Evolutionary conservation across 2,113 vertebrate genomes (phyloP).

Genomic region (Brienomyrus brachyistius): DNA sequence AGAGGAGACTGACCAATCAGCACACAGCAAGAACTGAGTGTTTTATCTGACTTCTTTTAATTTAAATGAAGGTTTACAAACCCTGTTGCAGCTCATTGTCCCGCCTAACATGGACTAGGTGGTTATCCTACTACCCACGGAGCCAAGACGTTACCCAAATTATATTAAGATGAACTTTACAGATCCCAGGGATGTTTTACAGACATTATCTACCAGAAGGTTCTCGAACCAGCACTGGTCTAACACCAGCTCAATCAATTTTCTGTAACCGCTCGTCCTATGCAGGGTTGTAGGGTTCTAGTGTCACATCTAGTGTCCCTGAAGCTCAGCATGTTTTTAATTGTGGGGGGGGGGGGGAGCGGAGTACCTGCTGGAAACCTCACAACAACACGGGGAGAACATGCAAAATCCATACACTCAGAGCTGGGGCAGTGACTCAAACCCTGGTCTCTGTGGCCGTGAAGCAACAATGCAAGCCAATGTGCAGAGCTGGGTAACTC

Average conservation of each 20-base stretch:
- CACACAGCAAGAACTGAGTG: too few relatives aligned
- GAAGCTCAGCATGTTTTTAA: background rate
- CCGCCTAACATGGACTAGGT: too few relatives aligned
- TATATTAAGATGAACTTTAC: background rate
- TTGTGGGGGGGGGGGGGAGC: background rate
- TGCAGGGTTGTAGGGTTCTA: background rate
- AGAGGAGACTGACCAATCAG: too few relatives aligned
- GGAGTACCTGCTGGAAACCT: background rate
- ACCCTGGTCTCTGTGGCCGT: background rate
- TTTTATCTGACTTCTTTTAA: too few relatives aligned
- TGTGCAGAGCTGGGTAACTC: too few relatives aligned
- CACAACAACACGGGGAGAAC: background rate
- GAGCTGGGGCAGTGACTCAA: background rate
- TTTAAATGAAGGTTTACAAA: too few relatives aligned
- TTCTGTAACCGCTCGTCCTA: background rate
- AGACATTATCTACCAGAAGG: background rate
- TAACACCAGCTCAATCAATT: background rate
- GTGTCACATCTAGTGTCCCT: background rate
- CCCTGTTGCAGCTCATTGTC: too few relatives aligned
- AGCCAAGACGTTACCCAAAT: background rate
- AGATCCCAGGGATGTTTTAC: background rate
- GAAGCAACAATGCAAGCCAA: background rate
- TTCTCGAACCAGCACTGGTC: background rate
- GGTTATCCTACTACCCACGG: background rate
- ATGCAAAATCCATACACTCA: background rate